These are phyloP conservation scores for Drosophila subpulchrella DNA, from an alignment of 1,140 invertebrate species.

Conservation along the genomic window DNA sequence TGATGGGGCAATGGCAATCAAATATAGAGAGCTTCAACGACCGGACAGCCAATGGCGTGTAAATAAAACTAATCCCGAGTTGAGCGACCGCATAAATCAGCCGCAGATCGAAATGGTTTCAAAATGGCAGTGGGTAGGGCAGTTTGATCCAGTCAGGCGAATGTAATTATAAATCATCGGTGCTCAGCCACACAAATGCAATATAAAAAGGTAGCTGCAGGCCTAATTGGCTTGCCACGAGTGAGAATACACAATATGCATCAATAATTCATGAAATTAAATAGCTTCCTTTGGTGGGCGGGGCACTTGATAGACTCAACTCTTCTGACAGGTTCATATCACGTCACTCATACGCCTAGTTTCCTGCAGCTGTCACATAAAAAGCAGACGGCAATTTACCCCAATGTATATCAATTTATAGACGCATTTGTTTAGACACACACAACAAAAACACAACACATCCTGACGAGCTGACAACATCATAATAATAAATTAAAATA, in stretches of 20 bases:
- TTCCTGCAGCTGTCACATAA: conserved; percentile 44
- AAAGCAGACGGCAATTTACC: conserved; percentile 29
- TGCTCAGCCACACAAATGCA: conserved; percentile 44
- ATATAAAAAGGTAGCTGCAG: conserved; percentile 59
- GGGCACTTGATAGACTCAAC: conserved; percentile 48
- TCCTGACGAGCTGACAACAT: conserved; percentile 45
- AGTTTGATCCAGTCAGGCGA: conserved; percentile 34
- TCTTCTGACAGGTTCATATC: conserved; percentile 51
- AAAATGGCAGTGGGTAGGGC: neutral
- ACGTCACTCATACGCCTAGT: conserved; percentile 59
- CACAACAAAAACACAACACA: conserved; percentile 12
- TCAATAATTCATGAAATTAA: conserved; percentile 81
- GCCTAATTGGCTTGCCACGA: conserved; percentile 58
- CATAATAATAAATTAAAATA: conserved; percentile 82
- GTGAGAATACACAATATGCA: conserved; percentile 53
- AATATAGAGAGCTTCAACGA: conserved; percentile 6
- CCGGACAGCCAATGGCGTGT: conserved; percentile 53
- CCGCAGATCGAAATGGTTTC: conserved; percentile 48
- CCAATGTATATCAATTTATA: neutral
- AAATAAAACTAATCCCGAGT: conserved; percentile 73
- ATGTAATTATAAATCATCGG: conserved; percentile 63
- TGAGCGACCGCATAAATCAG: conserved; percentile 80
- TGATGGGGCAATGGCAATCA: conserved; percentile 10
- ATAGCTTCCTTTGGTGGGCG: conserved; percentile 48
- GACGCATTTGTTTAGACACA: conserved; percentile 14